Base-by-base conservation (phyloP, 2,797 vertebrate genomes). In the Lycodopsis pacificus region DNA sequence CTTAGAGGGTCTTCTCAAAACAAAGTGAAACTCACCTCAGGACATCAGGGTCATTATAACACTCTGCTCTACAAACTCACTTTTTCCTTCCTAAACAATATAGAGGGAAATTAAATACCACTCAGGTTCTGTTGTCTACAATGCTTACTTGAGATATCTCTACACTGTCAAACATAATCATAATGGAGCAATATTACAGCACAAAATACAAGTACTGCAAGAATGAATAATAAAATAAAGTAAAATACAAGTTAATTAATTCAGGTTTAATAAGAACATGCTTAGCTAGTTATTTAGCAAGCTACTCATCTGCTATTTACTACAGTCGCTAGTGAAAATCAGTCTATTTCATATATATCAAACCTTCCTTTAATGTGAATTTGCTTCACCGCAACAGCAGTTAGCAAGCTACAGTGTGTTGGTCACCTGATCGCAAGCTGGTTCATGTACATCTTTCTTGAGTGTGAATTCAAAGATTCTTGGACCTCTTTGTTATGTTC, bases 1-100 rank as follows among this genome's bases (percentile, higher is more conserved):
- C 79, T 86, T 88, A 76, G 65, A 71, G 36, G 69, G 53, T 67
- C 62, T 73, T 82, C 70, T 65, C 65, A 58, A 78, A 83, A 68
- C 78, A 81, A 82, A 84, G 63, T 68, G 34, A 82, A 79, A 63
- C 70, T 82, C 69, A 76, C 81, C 79, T 73, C 71, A 71, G 83
- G 82, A 78, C 81, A 83, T 81, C 15, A 38, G 67, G 74, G 72
- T 74, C 17, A 73, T 85, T 82, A 51, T 54, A 77, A 73, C 84
- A 68, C 70, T 68, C 57, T 56, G 51, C 34, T 49, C 12, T 56
- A n/a, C 48, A 25, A 61, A 27, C 12, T 69, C 67, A 67, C 76
- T 22, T 77, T 34, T 80, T 59, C 19, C 56, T 83, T 77, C 63
- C 61, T 53, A 40, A 58, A 81, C 42, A 78, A 78, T 17, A 19